These are phyloP conservation scores for Xenus cinereus DNA, from an alignment of 2,113 vertebrate species.

Conservation along the genomic window DNA sequence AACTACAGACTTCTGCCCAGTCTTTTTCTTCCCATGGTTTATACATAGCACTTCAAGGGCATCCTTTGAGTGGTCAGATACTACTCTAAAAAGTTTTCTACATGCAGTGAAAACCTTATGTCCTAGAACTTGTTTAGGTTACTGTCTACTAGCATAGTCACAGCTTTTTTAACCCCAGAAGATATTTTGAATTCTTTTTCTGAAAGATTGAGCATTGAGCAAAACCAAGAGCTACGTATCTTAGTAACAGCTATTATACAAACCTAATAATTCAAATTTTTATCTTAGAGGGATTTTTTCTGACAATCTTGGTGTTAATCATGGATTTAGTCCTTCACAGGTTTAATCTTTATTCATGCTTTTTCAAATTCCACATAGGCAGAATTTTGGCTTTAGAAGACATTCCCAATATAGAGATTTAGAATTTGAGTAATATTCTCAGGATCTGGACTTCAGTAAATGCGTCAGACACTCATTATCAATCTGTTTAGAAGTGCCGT, in stretches of 20 bases:
- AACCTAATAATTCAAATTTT: background rate
- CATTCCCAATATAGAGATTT: background rate
- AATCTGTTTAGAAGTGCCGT: background rate
- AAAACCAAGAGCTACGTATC: background rate
- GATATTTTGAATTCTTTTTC: background rate
- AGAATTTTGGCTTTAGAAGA: background rate
- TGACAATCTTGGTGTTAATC: background rate
- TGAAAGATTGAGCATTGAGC: accelerated
- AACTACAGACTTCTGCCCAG: background rate
- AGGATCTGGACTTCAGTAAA: background rate
- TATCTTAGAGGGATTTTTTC: background rate
- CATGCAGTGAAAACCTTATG: background rate
- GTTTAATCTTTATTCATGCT: background rate
- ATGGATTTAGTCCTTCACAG: background rate
- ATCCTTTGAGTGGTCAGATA: background rate
- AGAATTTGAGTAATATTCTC: background rate
- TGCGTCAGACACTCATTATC: background rate
- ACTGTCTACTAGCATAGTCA: background rate
- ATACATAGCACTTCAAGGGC: background rate
- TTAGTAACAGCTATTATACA: background rate
- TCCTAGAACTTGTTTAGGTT: background rate
- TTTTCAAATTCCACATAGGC: background rate
- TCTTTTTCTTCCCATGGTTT: background rate
- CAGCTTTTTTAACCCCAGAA: background rate
- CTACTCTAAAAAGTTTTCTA: background rate